Base-by-base conservation (phyloP, 2,797 vertebrate species). In the Knipowitschia caucasica region DNA sequence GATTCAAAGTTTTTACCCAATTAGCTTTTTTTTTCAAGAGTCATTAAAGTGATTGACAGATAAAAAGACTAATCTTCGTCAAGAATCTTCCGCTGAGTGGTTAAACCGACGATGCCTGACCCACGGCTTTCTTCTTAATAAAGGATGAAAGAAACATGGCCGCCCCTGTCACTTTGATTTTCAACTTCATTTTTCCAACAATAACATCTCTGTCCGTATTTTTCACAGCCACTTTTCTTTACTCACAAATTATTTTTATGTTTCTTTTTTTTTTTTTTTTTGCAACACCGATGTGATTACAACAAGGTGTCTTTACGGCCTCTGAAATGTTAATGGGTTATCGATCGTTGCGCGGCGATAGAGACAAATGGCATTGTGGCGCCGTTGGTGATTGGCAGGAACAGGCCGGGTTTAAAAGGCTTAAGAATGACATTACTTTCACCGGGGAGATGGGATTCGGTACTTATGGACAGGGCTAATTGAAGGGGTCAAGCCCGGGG, bases 311-410 rank as follows among this genome's bases (percentile, higher is more conserved):
- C 69, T 71, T 52, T 26, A 1, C 30, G 36, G 51, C 53, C 61
- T n/a, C 24, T 23, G 57, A 26, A 50, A 50, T 71, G 77, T 78
- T 82, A 84, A 85, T 75, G 73, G 75, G 3, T 67, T 81, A 81
- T 85, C 57, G 82, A 88, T 82, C 50, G 52, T 1, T 34, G 38
- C 4, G 7, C 62, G 50, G 60, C 67, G 36, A 59, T 35, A 49
- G 67, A 64, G 61, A 81, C 65, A 50, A 60, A 51, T 36, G 54
- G 66, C 29, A 42, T 86, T 71, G 36, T 34, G 62, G 83, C 81
- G 69, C n/a, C 75, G 46, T 27, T 7, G 30, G 57, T 79, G 80
- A 85, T 69, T 80, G 81, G 78, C 82, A 66, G 50, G 24, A 21
- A 7, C 2, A 10, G 57, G 34, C 55, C 27, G 27, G 60, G 58